Evolutionary conservation across 2,113 vertebrate genomes (phyloP).

Genomic region (Morone chrysops): DNA sequence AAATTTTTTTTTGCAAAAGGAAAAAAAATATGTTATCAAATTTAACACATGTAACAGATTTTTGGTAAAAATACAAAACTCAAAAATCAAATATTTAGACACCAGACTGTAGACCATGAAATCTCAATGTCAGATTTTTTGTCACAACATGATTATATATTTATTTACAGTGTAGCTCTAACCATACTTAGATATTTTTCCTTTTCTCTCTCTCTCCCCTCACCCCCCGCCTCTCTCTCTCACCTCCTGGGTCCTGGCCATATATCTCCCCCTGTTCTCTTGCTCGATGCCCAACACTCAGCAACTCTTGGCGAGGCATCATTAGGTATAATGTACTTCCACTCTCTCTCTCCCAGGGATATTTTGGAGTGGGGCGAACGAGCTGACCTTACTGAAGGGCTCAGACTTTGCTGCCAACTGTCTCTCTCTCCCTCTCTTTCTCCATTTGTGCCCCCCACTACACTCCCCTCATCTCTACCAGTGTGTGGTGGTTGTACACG

Average conservation of each 20-base stretch:
- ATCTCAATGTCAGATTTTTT: too few relatives aligned
- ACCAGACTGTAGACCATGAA: too few relatives aligned
- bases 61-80: too few relatives aligned
- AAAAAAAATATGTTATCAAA: too few relatives aligned
- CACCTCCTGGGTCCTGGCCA: conserved; percentile 35
- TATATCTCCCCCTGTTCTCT: conserved; percentile 68
- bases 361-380: conserved; percentile 68
- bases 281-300: conserved; percentile 68
- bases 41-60: too few relatives aligned
- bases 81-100: too few relatives aligned
- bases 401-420: conserved; percentile 41
- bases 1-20: not conserved
- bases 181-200: not conserved
- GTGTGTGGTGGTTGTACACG: conserved; percentile 26
- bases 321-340: conserved; percentile 78
- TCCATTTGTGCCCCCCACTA: conserved; percentile 1
- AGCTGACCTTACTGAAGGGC: conserved; percentile 76
- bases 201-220: not conserved
- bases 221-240: not conserved
- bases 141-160: too few relatives aligned
- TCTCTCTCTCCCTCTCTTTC: not conserved
- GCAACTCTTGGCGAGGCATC: conserved; percentile 78
- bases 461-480: not conserved
- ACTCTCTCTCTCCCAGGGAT: conserved; percentile 62
- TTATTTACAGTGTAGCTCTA: not conserved